Percentiles rank a stretch among this genome's conserved stretches.
Evolutionary conservation across 1,140 invertebrate genomes (phyloP).

Genomic region (Bombus cullumanus): DNA sequence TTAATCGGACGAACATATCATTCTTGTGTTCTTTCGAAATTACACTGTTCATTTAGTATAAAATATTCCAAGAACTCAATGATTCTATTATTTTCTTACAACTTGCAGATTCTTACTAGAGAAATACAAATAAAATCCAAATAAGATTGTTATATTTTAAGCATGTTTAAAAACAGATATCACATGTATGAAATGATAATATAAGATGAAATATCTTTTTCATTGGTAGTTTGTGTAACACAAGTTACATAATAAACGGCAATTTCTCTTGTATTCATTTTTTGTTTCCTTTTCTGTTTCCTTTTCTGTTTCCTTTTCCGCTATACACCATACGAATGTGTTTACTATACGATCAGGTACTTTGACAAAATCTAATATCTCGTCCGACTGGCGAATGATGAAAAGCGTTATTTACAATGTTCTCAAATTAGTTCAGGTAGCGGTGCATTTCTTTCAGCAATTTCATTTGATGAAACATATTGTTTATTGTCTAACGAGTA

Average conservation of each 20-base stretch:
- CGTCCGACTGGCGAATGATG: neutral
- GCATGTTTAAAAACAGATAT: neutral
- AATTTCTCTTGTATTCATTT: neutral
- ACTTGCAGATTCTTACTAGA: no score
- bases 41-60: neutral
- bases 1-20: neutral
- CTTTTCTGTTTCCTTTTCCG: neutral
- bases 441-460: neutral
- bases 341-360: neutral
- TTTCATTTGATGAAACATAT: conserved; percentile 22
- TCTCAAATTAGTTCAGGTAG: conserved; percentile 28
- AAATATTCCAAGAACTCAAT: neutral
- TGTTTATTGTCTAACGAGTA: conserved; percentile 18
- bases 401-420: neutral
- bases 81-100: neutral
- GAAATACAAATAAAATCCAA: neutral
- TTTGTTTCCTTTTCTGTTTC: neutral
- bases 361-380: neutral
- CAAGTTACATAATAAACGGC: neutral
- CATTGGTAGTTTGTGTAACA: neutral
- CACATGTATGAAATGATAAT: neutral
- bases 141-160: no score
- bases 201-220: neutral
- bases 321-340: neutral
- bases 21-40: neutral